phyloP scores from a whole-genome alignment of 2,797 vertebrate species.

The Bradypodion pumilum region DNA sequence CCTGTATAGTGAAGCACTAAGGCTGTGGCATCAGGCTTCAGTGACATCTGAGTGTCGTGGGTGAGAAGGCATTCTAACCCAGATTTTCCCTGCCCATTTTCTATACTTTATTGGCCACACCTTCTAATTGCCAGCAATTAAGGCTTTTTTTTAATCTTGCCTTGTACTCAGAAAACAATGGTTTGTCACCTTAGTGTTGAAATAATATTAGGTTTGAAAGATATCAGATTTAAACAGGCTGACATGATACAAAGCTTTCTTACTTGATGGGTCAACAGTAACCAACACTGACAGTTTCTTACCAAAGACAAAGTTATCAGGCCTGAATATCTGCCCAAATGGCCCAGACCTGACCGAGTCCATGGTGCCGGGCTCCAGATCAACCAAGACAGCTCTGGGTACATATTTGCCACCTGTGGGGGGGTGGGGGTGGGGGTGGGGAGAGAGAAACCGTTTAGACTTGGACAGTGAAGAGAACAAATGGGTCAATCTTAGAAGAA shows the following conservation, averaged over 20 bases:
- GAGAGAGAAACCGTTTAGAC: slow-evolving; percentile 3
- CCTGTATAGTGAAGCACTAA: too few relatives aligned
- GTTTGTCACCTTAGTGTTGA: neutral
- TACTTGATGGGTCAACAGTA: neutral
- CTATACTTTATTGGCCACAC: neutral
- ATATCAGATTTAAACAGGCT: neutral
- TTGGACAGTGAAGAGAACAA: too few relatives aligned
- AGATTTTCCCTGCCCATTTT: neutral
- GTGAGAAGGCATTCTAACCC: neutral
- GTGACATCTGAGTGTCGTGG: neutral
- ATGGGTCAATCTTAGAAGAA: too few relatives aligned
- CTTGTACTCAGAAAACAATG: neutral
- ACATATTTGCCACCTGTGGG: slow-evolving; percentile 77
- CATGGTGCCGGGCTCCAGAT: slow-evolving; percentile 83
- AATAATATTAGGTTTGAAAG: neutral
- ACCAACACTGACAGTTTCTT: slow-evolving; percentile 24
- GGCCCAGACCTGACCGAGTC: slow-evolving; percentile 82
- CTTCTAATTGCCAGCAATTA: neutral
- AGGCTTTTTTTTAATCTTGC: neutral
- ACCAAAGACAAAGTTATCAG: slow-evolving; percentile 86
- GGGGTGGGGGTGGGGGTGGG: too few relatives aligned
- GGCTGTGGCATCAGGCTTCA: neutral
- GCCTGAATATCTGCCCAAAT: slow-evolving; percentile 84
- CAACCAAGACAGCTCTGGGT: slow-evolving; percentile 80
- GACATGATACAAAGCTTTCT: neutral